These are phyloP conservation scores for Microplitis demolitor DNA, from an alignment of 1,140 invertebrate genomes.

Conservation along the genomic window DNA sequence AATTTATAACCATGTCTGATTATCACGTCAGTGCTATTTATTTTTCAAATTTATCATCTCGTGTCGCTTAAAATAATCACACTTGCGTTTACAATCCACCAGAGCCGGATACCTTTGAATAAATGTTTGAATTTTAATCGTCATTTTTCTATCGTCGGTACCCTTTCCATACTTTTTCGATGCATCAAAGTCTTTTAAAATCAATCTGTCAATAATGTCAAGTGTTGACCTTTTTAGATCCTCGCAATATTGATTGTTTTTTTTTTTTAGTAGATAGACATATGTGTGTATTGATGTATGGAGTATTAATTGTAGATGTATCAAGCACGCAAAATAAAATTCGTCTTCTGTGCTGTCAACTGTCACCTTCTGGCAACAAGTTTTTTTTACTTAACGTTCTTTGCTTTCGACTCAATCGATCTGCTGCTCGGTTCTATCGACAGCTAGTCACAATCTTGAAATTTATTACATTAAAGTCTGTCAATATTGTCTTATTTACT, in stretches of 20 bases:
- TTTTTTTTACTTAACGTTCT: not conserved
- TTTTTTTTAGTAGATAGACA: not conserved
- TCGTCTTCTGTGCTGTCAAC: conserved; percentile 8
- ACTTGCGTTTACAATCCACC: no score
- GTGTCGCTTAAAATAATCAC: no score
- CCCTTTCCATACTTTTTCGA: not conserved
- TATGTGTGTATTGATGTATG: no score
- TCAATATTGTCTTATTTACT: no score
- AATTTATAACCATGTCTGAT: no score
- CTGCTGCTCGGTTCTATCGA: no score
- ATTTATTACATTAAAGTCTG: no score
- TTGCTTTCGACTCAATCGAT: not conserved
- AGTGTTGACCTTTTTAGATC: not conserved
- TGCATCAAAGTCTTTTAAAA: not conserved
- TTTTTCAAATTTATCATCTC: no score
- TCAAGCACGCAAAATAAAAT: conserved; percentile 12
- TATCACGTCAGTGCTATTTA: no score
- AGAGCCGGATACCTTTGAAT: no score
- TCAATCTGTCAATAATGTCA: not conserved
- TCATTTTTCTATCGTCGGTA: not conserved
- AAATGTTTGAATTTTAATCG: no score
- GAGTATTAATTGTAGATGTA: conserved; percentile 17
- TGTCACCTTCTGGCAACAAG: not conserved
- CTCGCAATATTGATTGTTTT: conserved; percentile 4
- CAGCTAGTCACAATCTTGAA: no score